A percentile compares a stretch with the other conserved stretches of the same genome.
Conservation (phyloP, 2,888 invertebrate species). For the Oscheius sp. region DNA sequence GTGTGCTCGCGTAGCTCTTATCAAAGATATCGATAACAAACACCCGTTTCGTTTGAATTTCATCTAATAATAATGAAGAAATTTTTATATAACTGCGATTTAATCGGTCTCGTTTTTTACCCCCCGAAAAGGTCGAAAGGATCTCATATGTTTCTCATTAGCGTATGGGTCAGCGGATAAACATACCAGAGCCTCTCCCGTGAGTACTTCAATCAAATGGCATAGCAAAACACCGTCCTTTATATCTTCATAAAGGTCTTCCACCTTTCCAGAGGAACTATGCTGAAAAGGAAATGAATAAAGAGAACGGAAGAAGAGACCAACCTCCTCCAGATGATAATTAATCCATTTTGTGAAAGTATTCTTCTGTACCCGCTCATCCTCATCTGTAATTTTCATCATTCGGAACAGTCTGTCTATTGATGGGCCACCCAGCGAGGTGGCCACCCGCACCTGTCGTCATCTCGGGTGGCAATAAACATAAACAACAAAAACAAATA, state of each 20-base stretch:
- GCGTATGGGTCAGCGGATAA: constrained; percentile 10
- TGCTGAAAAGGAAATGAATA: constrained; percentile 57
- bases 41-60: not conserved
- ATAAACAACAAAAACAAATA: not conserved
- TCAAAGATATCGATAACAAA: not conserved
- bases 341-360: constrained; percentile 71
- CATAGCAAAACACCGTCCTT: constrained; percentile 68
- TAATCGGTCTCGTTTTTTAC: too few relatives aligned
- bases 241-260: constrained; percentile 68
- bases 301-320: not conserved
- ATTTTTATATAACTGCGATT: too few relatives aligned
- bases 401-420: not conserved
- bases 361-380: constrained; percentile 70
- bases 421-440: not conserved
- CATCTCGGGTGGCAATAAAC: constrained; percentile 18
- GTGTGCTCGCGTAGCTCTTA: not conserved
- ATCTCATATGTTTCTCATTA: constrained; percentile 14
- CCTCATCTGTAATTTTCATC: constrained; percentile 64
- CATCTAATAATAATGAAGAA: not conserved
- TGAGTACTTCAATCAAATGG: constrained; percentile 69
- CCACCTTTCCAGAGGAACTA: constrained; percentile 65
- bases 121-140: too few relatives aligned
- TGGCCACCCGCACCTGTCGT: constrained; percentile 12
- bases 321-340: constrained; percentile 67
- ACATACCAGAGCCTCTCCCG: constrained; percentile 69